Percentiles rank a stretch among this genome's conserved stretches.
phyloP scores from a whole-genome alignment of 2,888 invertebrate genomes.

The Sarcophaga subvicina region DNA sequence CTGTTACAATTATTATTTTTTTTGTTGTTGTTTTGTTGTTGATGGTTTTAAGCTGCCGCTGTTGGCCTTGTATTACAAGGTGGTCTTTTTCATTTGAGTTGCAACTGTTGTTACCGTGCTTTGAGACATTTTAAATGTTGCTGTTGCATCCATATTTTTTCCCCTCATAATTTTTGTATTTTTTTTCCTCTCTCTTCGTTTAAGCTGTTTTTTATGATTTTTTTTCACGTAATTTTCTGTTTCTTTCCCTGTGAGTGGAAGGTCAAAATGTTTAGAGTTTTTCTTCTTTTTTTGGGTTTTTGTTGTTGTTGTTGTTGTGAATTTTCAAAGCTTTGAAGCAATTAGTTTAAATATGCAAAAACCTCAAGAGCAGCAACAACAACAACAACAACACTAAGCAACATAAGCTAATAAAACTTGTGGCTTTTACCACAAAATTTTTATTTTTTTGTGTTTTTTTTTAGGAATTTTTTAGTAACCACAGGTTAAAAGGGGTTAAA shows the following conservation, averaged over 20 bases:
- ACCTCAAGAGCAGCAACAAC: conserved; percentile 45
- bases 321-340: conserved; percentile 44
- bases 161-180: not conserved
- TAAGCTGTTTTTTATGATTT: not conserved
- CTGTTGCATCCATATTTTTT: conserved; percentile 21
- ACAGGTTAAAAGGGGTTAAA: conserved; percentile 56
- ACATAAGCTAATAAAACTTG: conserved; percentile 31
- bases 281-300: not conserved
- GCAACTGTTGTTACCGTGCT: not conserved
- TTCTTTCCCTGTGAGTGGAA: conserved; percentile 25
- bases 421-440: conserved; percentile 43
- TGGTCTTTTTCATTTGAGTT: conserved; percentile 56
- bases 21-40: conserved; percentile 19
- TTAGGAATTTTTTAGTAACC: conserved; percentile 1
- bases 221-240: conserved; percentile 26
- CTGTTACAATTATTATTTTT: conserved; percentile 58
- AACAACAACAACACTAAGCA: conserved; percentile 16
- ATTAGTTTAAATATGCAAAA: conserved; percentile 59
- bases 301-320: not conserved
- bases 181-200: not conserved
- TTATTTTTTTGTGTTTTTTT: not conserved
- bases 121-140: not conserved
- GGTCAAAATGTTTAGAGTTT: conserved; percentile 54
- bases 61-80: conserved; percentile 64
- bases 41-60: conserved; percentile 4